Evolutionary conservation across 2,888 invertebrate genomes (phyloP), one percentile per base, ranked within the genome.

Genomic region (Sialis lutaria): DNA sequence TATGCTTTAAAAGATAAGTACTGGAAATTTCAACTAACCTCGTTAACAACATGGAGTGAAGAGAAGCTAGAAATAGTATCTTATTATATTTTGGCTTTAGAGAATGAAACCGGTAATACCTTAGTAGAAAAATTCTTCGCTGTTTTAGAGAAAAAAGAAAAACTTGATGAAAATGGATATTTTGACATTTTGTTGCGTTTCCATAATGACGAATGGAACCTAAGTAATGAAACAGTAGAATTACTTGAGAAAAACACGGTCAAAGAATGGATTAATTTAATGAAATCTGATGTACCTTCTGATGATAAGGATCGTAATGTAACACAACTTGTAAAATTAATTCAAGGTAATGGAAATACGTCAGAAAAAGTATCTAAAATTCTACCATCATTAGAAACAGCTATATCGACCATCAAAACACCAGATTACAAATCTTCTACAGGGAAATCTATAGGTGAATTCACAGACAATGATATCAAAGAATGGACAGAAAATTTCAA

Each of bases 1-100:
- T 54, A 54, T 47, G 49, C 50, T 8, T 44, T 55, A 12, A 51
- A 53, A 47, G 54, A 54, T 47, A 48, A 42, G 42, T 53, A 49
- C 31, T 50, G 53, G 53, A 47, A 44, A 7, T 46, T 45, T 37
- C 35, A 49, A 42, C 30, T 55, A 43, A 42, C 33, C 44, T 6
- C 42, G 40, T 42, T 54, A 33, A 42, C 47, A 10, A 45, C 43
- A 41, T 53, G 53, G 53, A 9, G 45, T n/a, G 46, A 43, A 13
- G 40, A 53, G 33, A 22, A 22, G 22, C 45, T 54, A 43, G 42
- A 48, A 40, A 47, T 39, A 42, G 50, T 49, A 34, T 45, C 51
- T 13, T 52, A 54, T 46, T 52, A 48, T 44, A 41, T 54, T 6
- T 45, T 46, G 33, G 46, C 48, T 34, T 33, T 52, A 13, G 53